These are phyloP conservation scores for Esox lucius DNA, from an alignment of 2,797 vertebrate species.

Conservation along the genomic window DNA sequence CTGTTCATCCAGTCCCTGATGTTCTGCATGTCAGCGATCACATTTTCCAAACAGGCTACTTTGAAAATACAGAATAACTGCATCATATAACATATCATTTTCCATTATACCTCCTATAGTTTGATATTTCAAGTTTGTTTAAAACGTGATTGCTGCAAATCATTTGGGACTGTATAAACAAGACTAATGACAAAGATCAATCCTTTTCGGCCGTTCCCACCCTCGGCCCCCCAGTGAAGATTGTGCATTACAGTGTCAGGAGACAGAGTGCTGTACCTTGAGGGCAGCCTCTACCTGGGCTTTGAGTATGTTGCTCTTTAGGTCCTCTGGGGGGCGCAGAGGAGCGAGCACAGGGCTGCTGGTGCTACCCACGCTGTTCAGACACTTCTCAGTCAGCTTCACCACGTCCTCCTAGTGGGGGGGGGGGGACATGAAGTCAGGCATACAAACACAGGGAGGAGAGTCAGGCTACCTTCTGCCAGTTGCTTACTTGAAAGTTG, in stretches of 20 bases:
- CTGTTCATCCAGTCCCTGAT: too few species aligned
- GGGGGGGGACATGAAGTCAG: neutral
- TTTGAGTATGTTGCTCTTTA: slow-evolving; percentile 96
- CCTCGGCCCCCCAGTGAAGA: too few species aligned
- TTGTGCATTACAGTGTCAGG: neutral
- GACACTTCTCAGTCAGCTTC: slow-evolving; percentile 89
- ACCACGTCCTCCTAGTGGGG: slow-evolving; percentile 82
- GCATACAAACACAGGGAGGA: neutral
- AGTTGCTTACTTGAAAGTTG: neutral
- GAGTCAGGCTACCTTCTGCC: neutral
- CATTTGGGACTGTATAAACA: neutral
- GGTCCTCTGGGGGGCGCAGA: slow-evolving; percentile 77
- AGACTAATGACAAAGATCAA: neutral
- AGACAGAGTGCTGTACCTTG: slow-evolving; percentile 72
- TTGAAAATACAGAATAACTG: too few species aligned
- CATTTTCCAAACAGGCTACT: too few species aligned
- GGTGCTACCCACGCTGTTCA: slow-evolving; percentile 83
- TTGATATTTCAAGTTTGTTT: too few species aligned
- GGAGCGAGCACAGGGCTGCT: slow-evolving; percentile 73
- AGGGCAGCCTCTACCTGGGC: slow-evolving; percentile 86
- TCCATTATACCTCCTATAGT: too few species aligned
- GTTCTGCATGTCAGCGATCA: too few species aligned
- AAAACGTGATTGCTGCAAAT: too few species aligned
- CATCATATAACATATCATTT: too few species aligned
- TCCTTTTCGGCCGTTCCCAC: too few species aligned